Evolutionary conservation across 2,797 vertebrate species (phyloP).

Genomic region (Anableps anableps): DNA sequence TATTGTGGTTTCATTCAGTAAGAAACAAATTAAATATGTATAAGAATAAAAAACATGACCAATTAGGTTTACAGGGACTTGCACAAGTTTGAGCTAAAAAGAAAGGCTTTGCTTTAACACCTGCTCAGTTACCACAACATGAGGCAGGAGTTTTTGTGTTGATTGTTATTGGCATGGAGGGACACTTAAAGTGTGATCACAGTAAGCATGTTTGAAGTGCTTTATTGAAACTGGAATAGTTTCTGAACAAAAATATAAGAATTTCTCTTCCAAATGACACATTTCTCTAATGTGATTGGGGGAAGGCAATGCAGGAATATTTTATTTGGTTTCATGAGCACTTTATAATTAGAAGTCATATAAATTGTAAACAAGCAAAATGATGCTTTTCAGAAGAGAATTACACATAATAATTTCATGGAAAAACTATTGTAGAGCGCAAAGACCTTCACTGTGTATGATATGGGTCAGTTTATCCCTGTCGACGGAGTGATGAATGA

Average conservation of each 20-base stretch:
- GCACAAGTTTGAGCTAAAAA: constrained; percentile 2
- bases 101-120: constrained; percentile 27
- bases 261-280: constrained; percentile 46
- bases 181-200: constrained; percentile 59
- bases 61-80: constrained; percentile 1
- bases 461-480: not conserved
- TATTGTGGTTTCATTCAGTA: not conserved
- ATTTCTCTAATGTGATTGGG: constrained; percentile 33
- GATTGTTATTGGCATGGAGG: constrained; percentile 42
- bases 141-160: constrained; percentile 40
- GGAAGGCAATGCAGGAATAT: constrained; percentile 3
- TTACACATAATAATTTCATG: not conserved
- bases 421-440: not conserved
- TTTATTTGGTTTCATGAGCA: not conserved
- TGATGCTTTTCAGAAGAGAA: not conserved
- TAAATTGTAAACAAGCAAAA: not conserved
- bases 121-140: constrained; percentile 23
- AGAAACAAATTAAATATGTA: constrained; percentile 4
- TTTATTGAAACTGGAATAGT: constrained; percentile 53
- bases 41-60: not conserved
- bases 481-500: not conserved
- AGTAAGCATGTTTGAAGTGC: constrained; percentile 51
- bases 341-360: not conserved
- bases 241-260: constrained; percentile 44
- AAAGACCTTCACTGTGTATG: not conserved